phyloP scores from a whole-genome alignment of 2,888 invertebrate species.

The Lasioglossum villosulum region DNA sequence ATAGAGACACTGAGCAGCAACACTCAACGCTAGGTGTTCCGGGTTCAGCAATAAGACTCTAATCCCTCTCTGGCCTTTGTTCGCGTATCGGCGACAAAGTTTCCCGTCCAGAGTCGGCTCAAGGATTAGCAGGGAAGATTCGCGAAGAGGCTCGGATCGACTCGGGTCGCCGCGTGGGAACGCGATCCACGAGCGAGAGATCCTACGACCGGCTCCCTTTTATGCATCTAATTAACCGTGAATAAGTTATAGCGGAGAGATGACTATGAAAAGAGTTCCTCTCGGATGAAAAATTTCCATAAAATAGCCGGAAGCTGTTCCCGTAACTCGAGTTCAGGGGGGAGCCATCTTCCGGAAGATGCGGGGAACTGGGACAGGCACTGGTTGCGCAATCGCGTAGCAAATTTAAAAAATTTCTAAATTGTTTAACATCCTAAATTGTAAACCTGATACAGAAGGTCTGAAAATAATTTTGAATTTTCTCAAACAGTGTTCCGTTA shows the following conservation, averaged over 20 bases:
- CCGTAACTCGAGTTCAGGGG: constrained; percentile 34
- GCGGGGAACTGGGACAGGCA: constrained; percentile 34
- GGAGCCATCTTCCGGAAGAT: constrained; percentile 34
- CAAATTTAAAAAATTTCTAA: no score
- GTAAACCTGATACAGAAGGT: no score
- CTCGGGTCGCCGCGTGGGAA: constrained; percentile 39
- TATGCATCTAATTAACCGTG: constrained; percentile 55
- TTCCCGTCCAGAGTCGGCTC: constrained; percentile 27
- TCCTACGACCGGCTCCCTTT: constrained; percentile 35
- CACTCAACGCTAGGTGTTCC: background rate
- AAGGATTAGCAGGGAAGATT: constrained; percentile 28
- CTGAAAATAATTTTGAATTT: no score
- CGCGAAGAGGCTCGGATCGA: background rate
- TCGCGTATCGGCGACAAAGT: constrained; percentile 21
- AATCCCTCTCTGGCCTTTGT: background rate
- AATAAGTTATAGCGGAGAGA: constrained; percentile 32
- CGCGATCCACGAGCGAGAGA: constrained; percentile 29
- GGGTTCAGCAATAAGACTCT: background rate
- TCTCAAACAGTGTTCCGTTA: no score
- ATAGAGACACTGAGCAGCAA: background rate
- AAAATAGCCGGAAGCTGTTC: constrained; percentile 60
- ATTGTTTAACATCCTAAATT: no score
- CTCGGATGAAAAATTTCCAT: constrained; percentile 51
- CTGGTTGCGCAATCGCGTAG: background rate
- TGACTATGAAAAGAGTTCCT: constrained; percentile 24